Evolutionary conservation across 2,113 vertebrate species (phyloP), one percentile per base, ranked within the genome.

Genomic region (Gambusia affinis): DNA sequence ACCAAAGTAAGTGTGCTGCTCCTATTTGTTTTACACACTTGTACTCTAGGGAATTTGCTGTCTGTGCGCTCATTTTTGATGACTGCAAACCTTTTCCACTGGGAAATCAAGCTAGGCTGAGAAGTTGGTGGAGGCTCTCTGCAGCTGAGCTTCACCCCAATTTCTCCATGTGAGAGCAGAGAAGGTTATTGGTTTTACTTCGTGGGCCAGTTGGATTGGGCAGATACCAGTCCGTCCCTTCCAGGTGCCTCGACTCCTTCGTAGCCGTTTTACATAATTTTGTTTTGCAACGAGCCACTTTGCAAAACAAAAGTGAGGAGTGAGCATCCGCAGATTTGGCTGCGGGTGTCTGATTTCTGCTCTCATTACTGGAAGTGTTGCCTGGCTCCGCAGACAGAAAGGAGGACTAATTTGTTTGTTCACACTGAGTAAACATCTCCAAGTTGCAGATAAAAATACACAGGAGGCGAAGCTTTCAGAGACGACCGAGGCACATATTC

Each of bases 291-390:
- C 3, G 28, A 85, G 77, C 54, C 78, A 66, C 81, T 93, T 92
- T 92, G 89, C 89, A 88, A 92, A 91, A 83, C 91, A 92, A 91
- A 90, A 90, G 0, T 65, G 31, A 33, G 19, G 73, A 80, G 22
- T 19, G 60, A 15, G 63, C 76, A 31, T 67, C 44, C 69, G 73
- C 75, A 69, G 79, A 88, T 90, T 88, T 89, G 88, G 78, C 80
- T 86, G 69, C 42, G 30, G 51, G 84, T 29, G 72, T 78, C 67
- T 82, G 79, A 80, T 82, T 88, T 69, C 70, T 78, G 60, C 62
- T 28, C 75, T 82, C 82, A 84, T 89, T 86, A 77, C 54, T 42
- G 47, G 81, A 76, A 86, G 83, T 85, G 84, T 87, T 74, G 66
- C 54, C 44, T 65, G 62, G 67, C 47, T 65, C 12, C 1, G 47